Percentiles rank a stretch among this genome's conserved stretches.
These are phyloP conservation scores for Tamandua tetradactyla DNA, from an alignment of 2,797 vertebrate genomes.

Conservation along the genomic window DNA sequence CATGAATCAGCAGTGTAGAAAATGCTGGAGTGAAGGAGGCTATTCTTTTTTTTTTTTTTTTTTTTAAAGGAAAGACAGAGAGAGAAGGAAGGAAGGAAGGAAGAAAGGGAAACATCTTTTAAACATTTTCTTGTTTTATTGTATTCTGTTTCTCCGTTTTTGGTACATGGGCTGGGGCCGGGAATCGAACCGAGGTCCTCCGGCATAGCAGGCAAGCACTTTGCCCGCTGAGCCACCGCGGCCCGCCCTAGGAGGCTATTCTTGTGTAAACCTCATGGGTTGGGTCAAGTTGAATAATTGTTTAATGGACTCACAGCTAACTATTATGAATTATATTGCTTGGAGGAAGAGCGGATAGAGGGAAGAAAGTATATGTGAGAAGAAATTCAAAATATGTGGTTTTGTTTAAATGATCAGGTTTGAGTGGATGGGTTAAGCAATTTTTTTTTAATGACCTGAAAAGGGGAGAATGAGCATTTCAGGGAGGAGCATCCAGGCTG, in stretches of 20 bases:
- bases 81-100: too few species aligned
- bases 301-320: background rate
- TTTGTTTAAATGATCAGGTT: background rate
- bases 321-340: background rate
- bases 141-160: too few species aligned
- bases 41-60: too few species aligned
- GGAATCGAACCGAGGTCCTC: too few species aligned
- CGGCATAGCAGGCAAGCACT: too few species aligned
- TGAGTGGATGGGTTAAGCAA: background rate
- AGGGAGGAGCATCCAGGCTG: background rate
- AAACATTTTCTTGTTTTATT: too few species aligned
- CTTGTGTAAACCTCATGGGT: background rate
- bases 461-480: background rate
- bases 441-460: background rate
- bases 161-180: too few species aligned
- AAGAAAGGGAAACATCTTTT: too few species aligned
- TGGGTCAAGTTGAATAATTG: background rate
- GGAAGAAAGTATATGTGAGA: background rate
- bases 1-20: background rate
- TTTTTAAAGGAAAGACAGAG: too few species aligned
- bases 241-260: background rate
- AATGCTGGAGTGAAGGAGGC: background rate
- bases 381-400: background rate
- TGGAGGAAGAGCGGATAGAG: background rate
- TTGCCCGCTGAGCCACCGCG: too few species aligned